Evolutionary conservation across 2,888 invertebrate genomes (phyloP), one percentile per base, ranked within the genome.

Genomic region (Drosophila colorata): DNA sequence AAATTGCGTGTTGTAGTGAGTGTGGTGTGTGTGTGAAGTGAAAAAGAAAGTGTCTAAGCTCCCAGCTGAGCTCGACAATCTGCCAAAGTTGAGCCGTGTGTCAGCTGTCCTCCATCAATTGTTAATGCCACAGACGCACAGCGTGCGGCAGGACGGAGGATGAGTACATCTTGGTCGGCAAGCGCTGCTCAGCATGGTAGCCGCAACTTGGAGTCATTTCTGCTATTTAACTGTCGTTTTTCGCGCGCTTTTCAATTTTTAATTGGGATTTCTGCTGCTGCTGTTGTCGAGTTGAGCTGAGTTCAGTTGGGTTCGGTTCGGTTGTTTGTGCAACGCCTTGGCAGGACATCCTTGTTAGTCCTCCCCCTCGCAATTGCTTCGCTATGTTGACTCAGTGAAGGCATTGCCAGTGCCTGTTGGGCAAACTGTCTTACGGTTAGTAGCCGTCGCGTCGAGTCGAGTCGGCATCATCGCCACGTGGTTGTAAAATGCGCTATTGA

Each of bases 191-290:
- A 84, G 72, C 85, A 58, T 75, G 78, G 72, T 55, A 23, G 68
- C 71, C 60, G 35, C 63, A 67, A 57, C 73, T 77, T 66, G 55
- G n/a, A 51, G 51, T 63, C 64, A 69, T 64, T 68, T 58, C 55
- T 65, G 66, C 73, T 72, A 63, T 84, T 84, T 79, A 82, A 85
- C 78, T 73, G 82, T 69, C 82, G 74, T 70, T 87, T 84, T 80
- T 73, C 85, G 60, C 74, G 87, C 89, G 81, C 81, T 84, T 84
- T 87, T 87, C 72, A 79, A 81, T 81, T 87, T 84, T 85, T 85
- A 85, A 85, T 85, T 85, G 85, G 85, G 85, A 88, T 88, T 88
- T 74, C 61, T 67, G 73, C 55, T 67, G 64, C 25, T 67, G 60
- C 25, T 47, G 56, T 35, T 53, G 20, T 35, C 49, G 20, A 20